These are phyloP conservation scores for Hypsopygia costalis DNA, from an alignment of 2,888 invertebrate species.

Conservation along the genomic window DNA sequence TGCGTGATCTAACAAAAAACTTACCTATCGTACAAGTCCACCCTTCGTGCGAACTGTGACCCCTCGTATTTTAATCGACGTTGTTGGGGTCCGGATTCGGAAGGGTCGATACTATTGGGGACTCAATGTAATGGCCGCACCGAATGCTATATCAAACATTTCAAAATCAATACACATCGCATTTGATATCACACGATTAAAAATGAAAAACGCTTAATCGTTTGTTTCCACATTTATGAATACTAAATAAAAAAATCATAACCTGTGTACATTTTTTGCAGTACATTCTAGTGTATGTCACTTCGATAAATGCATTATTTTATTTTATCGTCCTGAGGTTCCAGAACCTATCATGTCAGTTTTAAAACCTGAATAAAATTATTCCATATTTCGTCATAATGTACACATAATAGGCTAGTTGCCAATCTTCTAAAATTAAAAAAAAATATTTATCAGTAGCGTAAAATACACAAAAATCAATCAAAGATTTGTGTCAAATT, in stretches of 20 bases:
- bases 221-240: neutral
- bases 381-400: too few species aligned
- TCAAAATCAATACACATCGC: constrained; percentile 8
- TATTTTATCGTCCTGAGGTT: too few species aligned
- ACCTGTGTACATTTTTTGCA: too few species aligned
- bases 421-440: too few species aligned
- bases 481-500: too few species aligned
- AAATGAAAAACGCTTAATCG: neutral
- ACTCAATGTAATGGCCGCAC: constrained; percentile 14
- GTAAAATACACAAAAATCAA: too few species aligned
- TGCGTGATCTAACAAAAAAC: constrained; percentile 11
- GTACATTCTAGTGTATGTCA: too few species aligned
- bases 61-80: constrained; percentile 20
- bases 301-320: too few species aligned
- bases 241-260: neutral
- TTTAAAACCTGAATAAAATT: too few species aligned
- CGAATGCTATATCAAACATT: constrained; percentile 15
- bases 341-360: too few species aligned
- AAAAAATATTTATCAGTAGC: too few species aligned
- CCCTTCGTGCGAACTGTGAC: constrained; percentile 14
- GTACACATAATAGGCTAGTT: too few species aligned
- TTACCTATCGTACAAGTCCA: constrained; percentile 6
- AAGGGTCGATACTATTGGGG: constrained; percentile 13
- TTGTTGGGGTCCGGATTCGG: constrained; percentile 19
- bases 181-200: neutral